Percentiles rank a stretch among this genome's conserved stretches.
phyloP scores from a whole-genome alignment of 2,797 vertebrate species.

The Sphenodon punctatus region DNA sequence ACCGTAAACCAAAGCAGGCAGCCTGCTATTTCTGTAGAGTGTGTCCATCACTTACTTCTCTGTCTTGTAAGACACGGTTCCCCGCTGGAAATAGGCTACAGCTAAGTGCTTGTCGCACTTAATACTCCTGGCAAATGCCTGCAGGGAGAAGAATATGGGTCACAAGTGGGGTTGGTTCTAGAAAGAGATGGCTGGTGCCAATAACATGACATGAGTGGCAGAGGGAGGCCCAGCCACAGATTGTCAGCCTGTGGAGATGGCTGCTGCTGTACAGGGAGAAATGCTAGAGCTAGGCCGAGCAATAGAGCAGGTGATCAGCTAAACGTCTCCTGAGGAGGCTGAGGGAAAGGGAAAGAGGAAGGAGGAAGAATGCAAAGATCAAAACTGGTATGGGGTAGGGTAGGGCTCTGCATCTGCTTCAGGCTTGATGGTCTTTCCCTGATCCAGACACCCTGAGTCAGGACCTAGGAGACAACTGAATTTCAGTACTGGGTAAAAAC shows the following conservation, averaged over 20 bases:
- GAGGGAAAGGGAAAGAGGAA: not conserved
- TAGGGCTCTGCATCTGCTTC: not conserved
- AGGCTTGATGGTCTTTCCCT: not conserved
- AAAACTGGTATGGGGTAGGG: not conserved
- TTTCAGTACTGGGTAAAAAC: no score
- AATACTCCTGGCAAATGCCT: slow-evolving; percentile 93
- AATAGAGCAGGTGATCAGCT: not conserved
- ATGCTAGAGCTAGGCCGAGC: not conserved
- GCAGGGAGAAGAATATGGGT: slow-evolving; percentile 14
- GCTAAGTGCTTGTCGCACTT: slow-evolving; percentile 91
- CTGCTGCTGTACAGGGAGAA: no score
- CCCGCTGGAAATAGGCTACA: slow-evolving; percentile 94
- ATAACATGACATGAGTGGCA: no score
- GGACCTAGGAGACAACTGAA: no score
- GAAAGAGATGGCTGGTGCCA: no score
- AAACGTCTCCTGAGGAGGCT: not conserved
- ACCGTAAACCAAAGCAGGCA: not conserved
- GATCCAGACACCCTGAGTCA: no score
- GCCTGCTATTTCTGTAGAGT: not conserved
- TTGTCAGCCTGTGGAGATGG: no score
- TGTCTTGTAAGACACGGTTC: slow-evolving; percentile 82
- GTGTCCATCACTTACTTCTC: slow-evolving; percentile 81
- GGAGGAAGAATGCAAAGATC: not conserved
- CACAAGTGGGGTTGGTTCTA: no score
- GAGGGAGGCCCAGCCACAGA: not conserved